Base-by-base conservation (phyloP, 2,797 vertebrate genomes). In the Aeoliscus strigatus region DNA sequence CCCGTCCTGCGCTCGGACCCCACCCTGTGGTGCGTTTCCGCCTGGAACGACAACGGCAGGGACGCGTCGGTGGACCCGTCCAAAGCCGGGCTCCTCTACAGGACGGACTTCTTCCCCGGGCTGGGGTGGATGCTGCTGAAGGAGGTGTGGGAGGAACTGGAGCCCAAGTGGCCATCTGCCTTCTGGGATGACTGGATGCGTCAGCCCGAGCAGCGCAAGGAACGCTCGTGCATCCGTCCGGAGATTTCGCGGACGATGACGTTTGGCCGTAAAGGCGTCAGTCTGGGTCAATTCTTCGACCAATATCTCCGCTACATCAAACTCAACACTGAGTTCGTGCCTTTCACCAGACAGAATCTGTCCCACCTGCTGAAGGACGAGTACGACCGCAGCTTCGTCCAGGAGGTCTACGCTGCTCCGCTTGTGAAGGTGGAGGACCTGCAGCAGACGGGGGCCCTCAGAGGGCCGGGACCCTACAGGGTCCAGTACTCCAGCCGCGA, bases 171-270 rank as follows among this genome's bases (percentile, higher is more conserved):
- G 94, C 94, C 94, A 1, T 73, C 72, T 0, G 93, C 94, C 0
- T 98, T 98, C 46, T 98, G 96, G 96, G 96, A 98, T 0, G 96
- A 98, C 65, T 98, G 96, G 96, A 94, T 97, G 91, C 82, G 95
- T 6, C 86, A 90, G 0, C 94, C 94, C 0, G 93, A 93, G 31
- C 96, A 98, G 33, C 88, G 95, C 0, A 83, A 82, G 0, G 90
- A 81, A 0, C 90, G 94, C 0, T 91, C 94, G 0, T 98, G 95
- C 49, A 25, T 98, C 2, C 86, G 96, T 0, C 96, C 96, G 0
- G 95, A 98, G 47, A 83, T 98, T 35, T 95, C 96, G 0, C 77
- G 96, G n/a, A 97, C 96, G 2, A 85, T 96, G 57, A 98, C 95
- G 0, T 98, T 98, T 5, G 94, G 94, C 11, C 84, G 94, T 0